Evolutionary conservation across 2,113 vertebrate species (phyloP), one percentile per base, ranked within the genome.

Genomic region (Ramphastos sulfuratus): DNA sequence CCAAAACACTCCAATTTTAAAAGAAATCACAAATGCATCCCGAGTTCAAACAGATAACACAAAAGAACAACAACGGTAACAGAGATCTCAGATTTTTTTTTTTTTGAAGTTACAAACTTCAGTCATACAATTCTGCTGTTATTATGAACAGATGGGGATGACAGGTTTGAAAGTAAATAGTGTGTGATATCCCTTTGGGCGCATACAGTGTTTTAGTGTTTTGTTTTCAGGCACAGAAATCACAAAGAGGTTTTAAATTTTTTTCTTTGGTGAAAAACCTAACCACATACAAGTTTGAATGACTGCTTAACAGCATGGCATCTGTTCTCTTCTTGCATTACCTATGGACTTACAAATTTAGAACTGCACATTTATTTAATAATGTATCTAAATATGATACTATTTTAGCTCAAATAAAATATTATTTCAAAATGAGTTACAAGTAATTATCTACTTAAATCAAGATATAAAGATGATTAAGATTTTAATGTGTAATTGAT

Each of bases 291-390:
- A 82, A 82, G 31, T 54, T 5, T 82, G 52, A 88, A 64, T 58
- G n/a, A 71, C 70, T 82, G 1, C 65, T 82, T 60, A 87, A 66
- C 66, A 86, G 48, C 50, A 54, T 10, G 19, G 85, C 81, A 95
- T 78, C 95, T 95, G 92, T 58, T 82, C 80, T 79, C 59, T 83
- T 75, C 71, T 95, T 78, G 21, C 78, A 35, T 79, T 93, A 93
- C 42, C 37, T 87, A 42, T n/a, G 21, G 23, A 61, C 39, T 89
- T 83, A 21, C 46, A 77, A 42, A 25, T 37, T 88, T 42, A 44
- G 71, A 55, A 84, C 78, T 24, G 90, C 1, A 73, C 9, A 54
- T 21, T 56, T 75, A 44, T 42, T 84, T 85, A 90, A 72, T 58
- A 81, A 27, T 61, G 27, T 12, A 60, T 30, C 7, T 83, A 91